phyloP scores from a whole-genome alignment of 2,888 invertebrate genomes.

The Apamea anceps region DNA sequence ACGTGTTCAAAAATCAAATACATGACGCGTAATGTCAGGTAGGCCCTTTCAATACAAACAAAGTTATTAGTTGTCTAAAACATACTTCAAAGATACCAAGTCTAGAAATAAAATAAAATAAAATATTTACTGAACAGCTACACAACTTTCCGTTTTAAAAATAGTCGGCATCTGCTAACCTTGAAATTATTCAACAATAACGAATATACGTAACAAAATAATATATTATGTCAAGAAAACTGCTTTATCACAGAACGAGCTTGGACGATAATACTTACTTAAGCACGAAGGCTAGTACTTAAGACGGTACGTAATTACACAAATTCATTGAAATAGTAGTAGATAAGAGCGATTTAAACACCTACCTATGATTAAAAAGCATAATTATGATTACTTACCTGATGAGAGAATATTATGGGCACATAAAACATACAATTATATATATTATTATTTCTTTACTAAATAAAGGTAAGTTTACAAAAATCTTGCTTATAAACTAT shows the following conservation, averaged over 20 bases:
- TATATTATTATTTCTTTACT: no score
- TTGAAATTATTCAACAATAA: constrained; percentile 3
- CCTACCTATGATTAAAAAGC: constrained; percentile 2
- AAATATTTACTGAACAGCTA: background rate
- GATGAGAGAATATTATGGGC: background rate
- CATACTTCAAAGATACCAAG: background rate
- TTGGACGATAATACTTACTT: constrained; percentile 24
- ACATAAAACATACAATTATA: background rate
- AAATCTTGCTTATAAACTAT: no score
- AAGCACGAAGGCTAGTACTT: background rate
- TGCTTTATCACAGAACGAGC: constrained; percentile 17
- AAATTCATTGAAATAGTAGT: background rate
- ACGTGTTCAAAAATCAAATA: no score
- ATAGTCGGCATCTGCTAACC: background rate
- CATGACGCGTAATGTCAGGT: no score
- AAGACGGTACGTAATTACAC: constrained; percentile 3
- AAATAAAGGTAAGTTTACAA: no score
- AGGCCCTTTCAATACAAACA: background rate
- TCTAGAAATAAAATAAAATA: background rate
- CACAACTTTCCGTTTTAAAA: background rate
- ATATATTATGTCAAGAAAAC: constrained; percentile 2
- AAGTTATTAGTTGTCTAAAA: background rate
- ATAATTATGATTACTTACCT: background rate
- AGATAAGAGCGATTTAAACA: background rate
- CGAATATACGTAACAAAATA: background rate